Percentiles rank a stretch among this genome's conserved stretches.
These are phyloP conservation scores for Rhinopomastus cyanomelas DNA, from an alignment of 2,113 vertebrate genomes.

Conservation along the genomic window DNA sequence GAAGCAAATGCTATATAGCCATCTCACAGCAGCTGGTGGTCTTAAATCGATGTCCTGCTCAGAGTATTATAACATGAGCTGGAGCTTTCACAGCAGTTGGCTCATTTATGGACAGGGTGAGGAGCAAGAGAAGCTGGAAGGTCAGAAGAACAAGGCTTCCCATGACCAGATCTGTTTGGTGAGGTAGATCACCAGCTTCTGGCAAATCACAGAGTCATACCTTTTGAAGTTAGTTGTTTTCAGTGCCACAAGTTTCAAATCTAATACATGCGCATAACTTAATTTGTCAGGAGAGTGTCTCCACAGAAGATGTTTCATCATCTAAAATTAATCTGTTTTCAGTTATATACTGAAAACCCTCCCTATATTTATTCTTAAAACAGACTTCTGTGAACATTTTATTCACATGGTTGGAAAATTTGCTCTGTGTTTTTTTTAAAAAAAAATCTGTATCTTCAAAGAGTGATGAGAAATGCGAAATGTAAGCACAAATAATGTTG, in stretches of 20 bases:
- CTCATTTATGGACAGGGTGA: neutral
- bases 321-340: neutral
- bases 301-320: neutral
- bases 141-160: neutral
- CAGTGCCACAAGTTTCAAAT: neutral
- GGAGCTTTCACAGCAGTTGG: neutral
- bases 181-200: neutral
- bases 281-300: neutral
- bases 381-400: neutral
- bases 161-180: neutral
- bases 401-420: neutral
- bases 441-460: neutral
- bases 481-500: neutral
- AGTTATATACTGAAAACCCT: neutral
- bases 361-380: neutral
- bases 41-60: neutral
- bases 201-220: neutral
- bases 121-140: neutral
- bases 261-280: neutral
- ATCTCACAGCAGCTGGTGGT: neutral
- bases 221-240: neutral
- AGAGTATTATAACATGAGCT: fast-evolving
- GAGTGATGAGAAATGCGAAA: neutral
- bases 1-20: neutral
- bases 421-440: neutral